Conservation (phyloP, 2,797 vertebrate genomes). For the Liasis olivaceus region DNA sequence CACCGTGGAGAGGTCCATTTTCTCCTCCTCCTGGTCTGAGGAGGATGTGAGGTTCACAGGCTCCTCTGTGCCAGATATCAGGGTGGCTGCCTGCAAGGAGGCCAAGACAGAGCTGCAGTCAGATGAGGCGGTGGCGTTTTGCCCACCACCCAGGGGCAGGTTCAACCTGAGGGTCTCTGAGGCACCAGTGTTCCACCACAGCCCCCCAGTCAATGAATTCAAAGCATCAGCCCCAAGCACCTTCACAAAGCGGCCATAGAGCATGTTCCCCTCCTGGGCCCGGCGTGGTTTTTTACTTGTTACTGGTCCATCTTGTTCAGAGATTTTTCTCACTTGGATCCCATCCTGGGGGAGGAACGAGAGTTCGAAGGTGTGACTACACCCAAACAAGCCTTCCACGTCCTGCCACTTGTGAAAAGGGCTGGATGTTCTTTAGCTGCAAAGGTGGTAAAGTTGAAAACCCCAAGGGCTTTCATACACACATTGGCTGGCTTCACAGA, state of each 20-base stretch:
- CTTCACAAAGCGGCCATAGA: conserved; percentile 78
- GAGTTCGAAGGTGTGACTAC: rapidly evolving
- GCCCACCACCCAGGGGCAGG: background rate
- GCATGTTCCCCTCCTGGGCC: conserved; percentile 64
- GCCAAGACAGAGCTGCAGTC: background rate
- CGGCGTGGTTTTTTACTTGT: conserved; percentile 82
- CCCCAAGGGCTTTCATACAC: background rate
- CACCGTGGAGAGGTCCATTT: conserved; percentile 80
- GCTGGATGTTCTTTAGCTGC: background rate
- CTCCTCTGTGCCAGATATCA: conserved; percentile 80
- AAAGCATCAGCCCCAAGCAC: background rate
- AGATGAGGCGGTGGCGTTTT: background rate
- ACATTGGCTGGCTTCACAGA: background rate
- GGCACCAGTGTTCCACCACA: background rate
- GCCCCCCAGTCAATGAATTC: background rate
- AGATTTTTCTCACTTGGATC: conserved; percentile 61
- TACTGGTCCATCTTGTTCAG: conserved; percentile 63
- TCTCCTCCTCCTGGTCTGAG: conserved; percentile 73
- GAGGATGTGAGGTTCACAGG: conserved; percentile 39
- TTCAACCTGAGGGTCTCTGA: background rate
- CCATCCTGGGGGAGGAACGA: conserved; percentile 64
- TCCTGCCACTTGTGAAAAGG: background rate
- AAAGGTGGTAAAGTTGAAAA: background rate
- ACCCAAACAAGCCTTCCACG: background rate
- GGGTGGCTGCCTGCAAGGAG: conserved; percentile 78